Evolutionary conservation across 2,888 invertebrate species (phyloP).

Genomic region (Neoscelio sp.): DNA sequence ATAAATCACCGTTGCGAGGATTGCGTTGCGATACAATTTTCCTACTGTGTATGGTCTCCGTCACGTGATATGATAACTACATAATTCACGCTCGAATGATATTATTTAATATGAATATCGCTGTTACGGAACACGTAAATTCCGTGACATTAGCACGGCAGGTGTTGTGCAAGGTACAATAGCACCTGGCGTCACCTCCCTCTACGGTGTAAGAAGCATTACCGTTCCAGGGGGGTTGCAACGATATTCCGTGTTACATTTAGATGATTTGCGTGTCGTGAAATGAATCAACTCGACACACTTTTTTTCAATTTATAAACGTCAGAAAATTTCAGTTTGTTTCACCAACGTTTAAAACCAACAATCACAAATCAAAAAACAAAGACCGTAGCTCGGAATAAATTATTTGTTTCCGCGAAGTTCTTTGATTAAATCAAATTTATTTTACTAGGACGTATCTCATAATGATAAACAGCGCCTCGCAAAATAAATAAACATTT

Average conservation of each 20-base stretch:
- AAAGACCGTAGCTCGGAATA: no score
- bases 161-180: constrained; percentile 69
- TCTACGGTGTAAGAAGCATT: constrained; percentile 63
- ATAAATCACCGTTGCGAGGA: no score
- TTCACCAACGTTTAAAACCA: no score
- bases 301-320: constrained; percentile 21
- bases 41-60: not conserved
- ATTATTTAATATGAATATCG: constrained; percentile 20
- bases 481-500: constrained; percentile 20
- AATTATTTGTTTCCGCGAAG: no score
- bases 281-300: constrained; percentile 23
- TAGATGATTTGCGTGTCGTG: constrained; percentile 13
- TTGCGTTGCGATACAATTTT: no score
- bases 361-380: no score
- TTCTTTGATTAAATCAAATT: no score
- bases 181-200: constrained; percentile 71
- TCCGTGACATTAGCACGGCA: constrained; percentile 71
- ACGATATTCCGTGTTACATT: constrained; percentile 38
- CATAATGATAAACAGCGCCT: constrained; percentile 1
- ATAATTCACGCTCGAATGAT: constrained; percentile 2
- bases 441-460: not conserved
- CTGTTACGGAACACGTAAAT: constrained; percentile 52
- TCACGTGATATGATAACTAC: constrained; percentile 1
- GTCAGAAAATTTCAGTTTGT: not conserved
- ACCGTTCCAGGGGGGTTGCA: constrained; percentile 44